phyloP scores from a whole-genome alignment of 37 sponge, comb jelly and placozoan species.

The Haliclona indistincta region DNA sequence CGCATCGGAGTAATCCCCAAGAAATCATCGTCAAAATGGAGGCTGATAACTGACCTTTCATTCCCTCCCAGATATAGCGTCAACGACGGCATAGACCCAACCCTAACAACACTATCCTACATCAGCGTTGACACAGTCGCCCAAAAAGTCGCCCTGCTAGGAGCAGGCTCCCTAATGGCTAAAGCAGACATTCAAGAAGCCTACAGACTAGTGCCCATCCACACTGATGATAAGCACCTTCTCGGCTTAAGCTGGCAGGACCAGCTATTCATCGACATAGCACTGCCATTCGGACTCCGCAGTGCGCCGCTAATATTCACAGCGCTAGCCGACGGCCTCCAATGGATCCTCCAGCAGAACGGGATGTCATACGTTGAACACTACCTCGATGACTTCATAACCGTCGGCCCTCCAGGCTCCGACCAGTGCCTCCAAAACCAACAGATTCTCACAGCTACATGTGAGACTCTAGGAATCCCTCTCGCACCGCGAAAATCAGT shows the following conservation, averaged over 20 bases:
- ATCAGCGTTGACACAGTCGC: conserved; percentile 9
- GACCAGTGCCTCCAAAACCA: background rate
- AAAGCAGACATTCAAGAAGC: conserved; percentile 28
- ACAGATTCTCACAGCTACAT: background rate
- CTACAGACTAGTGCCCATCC: conserved; percentile 18
- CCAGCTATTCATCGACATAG: conserved; percentile 14
- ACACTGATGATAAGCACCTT: conserved; percentile 16
- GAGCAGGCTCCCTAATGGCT: conserved; percentile 21
- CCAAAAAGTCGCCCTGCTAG: background rate
- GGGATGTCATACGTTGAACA: conserved; percentile 21
- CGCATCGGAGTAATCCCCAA: conserved; percentile 37
- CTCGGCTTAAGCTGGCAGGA: conserved; percentile 34
- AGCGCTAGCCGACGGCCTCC: background rate
- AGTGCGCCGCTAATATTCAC: conserved; percentile 27
- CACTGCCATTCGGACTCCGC: conserved; percentile 9
- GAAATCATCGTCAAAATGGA: conserved; percentile 24
- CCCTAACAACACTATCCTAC: conserved; percentile 15
- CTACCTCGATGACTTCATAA: conserved; percentile 42
- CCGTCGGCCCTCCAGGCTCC: conserved; percentile 6
- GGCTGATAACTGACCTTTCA: conserved; percentile 37
- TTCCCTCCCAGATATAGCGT: conserved; percentile 19
- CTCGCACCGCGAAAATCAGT: conserved; percentile 30
- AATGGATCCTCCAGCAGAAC: conserved; percentile 13
- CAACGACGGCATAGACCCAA: conserved; percentile 38
- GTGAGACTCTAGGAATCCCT: conserved; percentile 37